Evolutionary conservation across 2,113 vertebrate species (phyloP), one percentile per base, ranked within the genome.

Genomic region (Albula goreensis): DNA sequence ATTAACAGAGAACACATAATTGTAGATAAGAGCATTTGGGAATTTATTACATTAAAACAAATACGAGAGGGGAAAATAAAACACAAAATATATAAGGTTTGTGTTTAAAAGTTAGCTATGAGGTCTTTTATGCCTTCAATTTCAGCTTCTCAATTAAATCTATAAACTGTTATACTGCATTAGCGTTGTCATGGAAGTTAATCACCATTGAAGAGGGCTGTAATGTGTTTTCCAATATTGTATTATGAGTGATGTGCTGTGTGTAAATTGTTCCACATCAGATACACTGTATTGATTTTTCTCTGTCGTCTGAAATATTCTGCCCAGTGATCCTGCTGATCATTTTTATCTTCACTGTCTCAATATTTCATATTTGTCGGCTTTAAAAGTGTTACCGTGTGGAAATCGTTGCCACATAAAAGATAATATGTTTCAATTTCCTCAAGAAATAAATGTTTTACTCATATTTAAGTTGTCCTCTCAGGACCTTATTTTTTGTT

Each of bases 301-400:
- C 84, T 90, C 86, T 90, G 91, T 89, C 91, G 92, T 90, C 89
- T 90, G 82, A 87, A 88, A 86, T 90, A 89, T 92, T 87, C 89
- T 90, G 48, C 88, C n/a, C 78, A 80, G 83, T 90, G 89, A 91
- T 93, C 86, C 89, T 86, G 50, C 41, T 48, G 90, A 92, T 92
- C 93, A 90, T 94, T 95, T 92, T 93, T 91, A 93, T 95, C 95
- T 93, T 94, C 89, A 93, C 94, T 89, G 91, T 89, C 91, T 89
- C 90, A 92, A 93, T 89, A 93, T 41, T 41, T 41, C 31, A 93
- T 93, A 93, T 95, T 94, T 95, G 85, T 88, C 53, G 7, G 6
- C 53, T 41, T 41, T 41, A 41, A 41, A 56, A 56, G 53, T 9
- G 53, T 7, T 56, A 56, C 6, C 31, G 12, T 56, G 53, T 56